Evolutionary conservation across 1,140 invertebrate species (phyloP).

Genomic region (Cotesia typhae): DNA sequence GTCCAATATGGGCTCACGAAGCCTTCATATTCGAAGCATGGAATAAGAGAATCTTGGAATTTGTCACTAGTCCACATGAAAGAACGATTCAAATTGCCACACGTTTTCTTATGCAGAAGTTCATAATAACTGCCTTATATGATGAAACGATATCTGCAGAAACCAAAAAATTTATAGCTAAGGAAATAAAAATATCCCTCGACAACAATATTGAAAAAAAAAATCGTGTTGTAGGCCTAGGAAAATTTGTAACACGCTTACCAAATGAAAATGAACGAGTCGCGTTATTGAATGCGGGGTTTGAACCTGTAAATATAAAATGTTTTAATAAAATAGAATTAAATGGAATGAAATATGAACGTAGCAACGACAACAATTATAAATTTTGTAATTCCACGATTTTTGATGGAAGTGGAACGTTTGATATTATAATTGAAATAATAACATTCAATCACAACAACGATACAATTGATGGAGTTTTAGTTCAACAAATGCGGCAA

Average conservation of each 20-base stretch:
- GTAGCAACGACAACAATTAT: not conserved
- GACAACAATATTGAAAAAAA: not conserved
- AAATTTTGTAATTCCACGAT: constrained; percentile 1
- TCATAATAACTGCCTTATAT: not conserved
- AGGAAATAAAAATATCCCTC: not conserved
- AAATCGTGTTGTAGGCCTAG: not conserved
- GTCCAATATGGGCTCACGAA: no score
- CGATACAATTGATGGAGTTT: not conserved
- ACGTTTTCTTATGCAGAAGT: constrained; percentile 34
- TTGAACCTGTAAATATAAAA: no score
- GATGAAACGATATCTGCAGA: constrained; percentile 1
- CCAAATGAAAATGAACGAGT: not conserved
- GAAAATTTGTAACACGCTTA: not conserved
- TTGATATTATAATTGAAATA: constrained; percentile 14
- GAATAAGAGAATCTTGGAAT: no score
- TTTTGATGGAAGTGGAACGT: not conserved
- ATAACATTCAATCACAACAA: constrained; percentile 3
- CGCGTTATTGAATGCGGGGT: not conserved
- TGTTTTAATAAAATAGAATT: no score
- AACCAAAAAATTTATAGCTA: not conserved
- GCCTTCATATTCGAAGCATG: no score
- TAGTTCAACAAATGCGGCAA: not conserved
- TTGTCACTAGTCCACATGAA: constrained; percentile 25
- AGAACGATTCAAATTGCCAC: constrained; percentile 31
- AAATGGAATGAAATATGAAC: no score